Conservation (phyloP, 2,797 vertebrate genomes). For the Trichosurus vulpecula region DNA sequence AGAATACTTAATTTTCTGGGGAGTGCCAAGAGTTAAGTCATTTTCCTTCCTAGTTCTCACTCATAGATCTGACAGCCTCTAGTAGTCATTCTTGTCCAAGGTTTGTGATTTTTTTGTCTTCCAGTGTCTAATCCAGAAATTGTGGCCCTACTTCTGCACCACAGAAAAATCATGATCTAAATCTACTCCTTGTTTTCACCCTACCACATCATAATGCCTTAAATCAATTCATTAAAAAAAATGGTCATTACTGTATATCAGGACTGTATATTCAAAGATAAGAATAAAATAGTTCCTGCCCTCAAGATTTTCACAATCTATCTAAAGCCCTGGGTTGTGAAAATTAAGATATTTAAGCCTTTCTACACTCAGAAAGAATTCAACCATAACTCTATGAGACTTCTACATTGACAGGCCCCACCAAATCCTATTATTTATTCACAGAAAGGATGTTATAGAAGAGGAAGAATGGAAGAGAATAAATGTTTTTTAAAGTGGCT, state of each 20-base stretch:
- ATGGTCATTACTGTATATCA: background rate
- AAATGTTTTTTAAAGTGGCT: background rate
- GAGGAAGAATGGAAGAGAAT: background rate
- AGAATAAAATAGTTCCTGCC: background rate
- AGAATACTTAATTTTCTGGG: background rate
- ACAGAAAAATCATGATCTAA: background rate
- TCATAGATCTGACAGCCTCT: background rate
- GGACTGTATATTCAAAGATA: background rate
- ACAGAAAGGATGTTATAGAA: background rate
- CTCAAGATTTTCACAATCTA: background rate
- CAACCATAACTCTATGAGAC: background rate
- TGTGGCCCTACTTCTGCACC: fast-evolving
- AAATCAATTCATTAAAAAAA: background rate
- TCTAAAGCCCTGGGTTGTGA: background rate
- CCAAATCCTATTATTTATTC: background rate
- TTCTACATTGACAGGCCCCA: background rate
- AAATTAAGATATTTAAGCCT: background rate
- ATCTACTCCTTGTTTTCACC: background rate
- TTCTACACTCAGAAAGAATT: background rate
- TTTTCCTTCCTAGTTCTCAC: background rate
- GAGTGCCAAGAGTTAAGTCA: background rate
- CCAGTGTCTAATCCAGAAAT: background rate
- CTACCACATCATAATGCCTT: background rate
- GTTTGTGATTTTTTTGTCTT: background rate
- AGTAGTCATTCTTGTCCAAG: background rate